A percentile compares a stretch with the other conserved stretches of the same genome.
phyloP scores from a whole-genome alignment of 2,888 invertebrate genomes.

The Hypercompe scribonia region DNA sequence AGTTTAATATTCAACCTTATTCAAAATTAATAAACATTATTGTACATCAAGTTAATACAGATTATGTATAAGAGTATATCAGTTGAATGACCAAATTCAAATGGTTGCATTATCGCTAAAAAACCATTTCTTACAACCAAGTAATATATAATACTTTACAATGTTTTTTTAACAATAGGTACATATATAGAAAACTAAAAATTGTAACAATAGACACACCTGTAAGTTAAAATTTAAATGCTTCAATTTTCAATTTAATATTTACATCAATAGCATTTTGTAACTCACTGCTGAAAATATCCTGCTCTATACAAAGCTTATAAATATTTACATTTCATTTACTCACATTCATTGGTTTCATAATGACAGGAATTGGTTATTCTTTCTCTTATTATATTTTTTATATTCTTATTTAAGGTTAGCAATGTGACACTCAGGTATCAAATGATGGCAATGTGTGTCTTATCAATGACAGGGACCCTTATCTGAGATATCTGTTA shows the following conservation, averaged over 20 bases:
- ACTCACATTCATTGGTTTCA: neutral
- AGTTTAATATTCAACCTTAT: neutral
- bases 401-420: neutral
- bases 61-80: no score
- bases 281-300: no score
- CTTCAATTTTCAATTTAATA: neutral
- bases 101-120: no score
- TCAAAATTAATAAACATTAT: no score
- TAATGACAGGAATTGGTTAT: neutral
- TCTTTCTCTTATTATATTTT: neutral
- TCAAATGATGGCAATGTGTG: conserved; percentile 1
- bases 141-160: neutral
- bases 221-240: neutral
- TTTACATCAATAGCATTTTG: no score
- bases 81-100: no score
- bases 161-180: neutral
- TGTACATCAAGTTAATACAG: no score
- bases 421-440: neutral
- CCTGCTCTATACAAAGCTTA: no score
- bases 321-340: neutral
- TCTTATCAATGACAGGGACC: neutral
- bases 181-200: neutral
- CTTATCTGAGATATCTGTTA: neutral
- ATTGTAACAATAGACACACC: neutral
- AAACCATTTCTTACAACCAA: no score